Conservation (phyloP, 2,113 vertebrate species). For the Poeciliopsis retropinna region DNA sequence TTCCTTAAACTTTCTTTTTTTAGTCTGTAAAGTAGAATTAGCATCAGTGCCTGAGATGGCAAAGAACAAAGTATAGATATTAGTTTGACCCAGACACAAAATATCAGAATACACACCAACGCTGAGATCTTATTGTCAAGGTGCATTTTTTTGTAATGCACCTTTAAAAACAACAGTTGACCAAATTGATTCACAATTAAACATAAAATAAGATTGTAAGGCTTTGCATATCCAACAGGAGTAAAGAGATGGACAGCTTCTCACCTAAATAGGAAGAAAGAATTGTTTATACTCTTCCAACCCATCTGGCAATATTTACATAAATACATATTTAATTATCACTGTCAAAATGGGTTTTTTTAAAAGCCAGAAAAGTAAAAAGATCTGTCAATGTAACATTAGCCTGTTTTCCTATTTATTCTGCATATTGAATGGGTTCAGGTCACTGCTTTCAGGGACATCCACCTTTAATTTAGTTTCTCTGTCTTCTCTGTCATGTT, state of each 20-base stretch:
- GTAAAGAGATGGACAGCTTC: constrained; percentile 3
- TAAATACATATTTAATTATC: constrained; percentile 59
- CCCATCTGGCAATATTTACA: constrained; percentile 35
- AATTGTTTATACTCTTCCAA: constrained; percentile 33
- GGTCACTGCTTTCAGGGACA: constrained; percentile 61
- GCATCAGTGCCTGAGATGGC: too few relatives aligned
- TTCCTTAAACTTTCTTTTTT: too few relatives aligned
- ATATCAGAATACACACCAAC: too few relatives aligned
- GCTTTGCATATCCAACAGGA: constrained; percentile 15
- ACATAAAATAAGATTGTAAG: constrained; percentile 4
- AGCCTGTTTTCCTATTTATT: constrained; percentile 33
- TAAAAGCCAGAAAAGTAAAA: constrained; percentile 20
- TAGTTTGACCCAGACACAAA: too few relatives aligned
- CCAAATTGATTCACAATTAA: too few relatives aligned
- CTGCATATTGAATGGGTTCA: constrained; percentile 45
- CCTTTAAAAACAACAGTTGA: too few relatives aligned
- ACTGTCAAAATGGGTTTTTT: constrained; percentile 42
- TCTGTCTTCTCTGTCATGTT: constrained; percentile 57
- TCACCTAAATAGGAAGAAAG: neutral
- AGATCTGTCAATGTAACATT: constrained; percentile 22
- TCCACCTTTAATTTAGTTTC: constrained; percentile 42
- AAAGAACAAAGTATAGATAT: too few relatives aligned
- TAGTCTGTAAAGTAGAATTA: too few relatives aligned
- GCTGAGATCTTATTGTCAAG: too few relatives aligned
- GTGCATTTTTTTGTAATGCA: too few relatives aligned